These are phyloP conservation scores for Papilio polytes DNA, from an alignment of 1,140 invertebrate genomes.

Conservation along the genomic window DNA sequence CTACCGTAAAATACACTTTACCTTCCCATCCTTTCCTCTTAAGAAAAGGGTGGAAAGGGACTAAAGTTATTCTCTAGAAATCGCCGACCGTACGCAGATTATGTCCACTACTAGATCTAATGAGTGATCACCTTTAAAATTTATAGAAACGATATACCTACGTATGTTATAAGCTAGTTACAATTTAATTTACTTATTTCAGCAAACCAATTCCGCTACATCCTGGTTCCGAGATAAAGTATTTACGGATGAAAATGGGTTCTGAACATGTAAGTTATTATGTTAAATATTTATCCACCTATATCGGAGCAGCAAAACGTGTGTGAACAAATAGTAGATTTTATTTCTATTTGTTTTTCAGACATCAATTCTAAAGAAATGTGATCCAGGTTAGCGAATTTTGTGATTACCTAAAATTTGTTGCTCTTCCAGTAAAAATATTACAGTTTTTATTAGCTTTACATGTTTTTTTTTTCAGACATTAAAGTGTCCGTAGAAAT, in stretches of 20 bases:
- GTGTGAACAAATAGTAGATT: background rate
- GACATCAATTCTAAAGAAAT: conserved; percentile 41
- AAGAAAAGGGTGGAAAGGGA: too few species aligned
- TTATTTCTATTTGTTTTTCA: conserved; percentile 4
- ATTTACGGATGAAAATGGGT: background rate
- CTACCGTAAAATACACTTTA: too few species aligned
- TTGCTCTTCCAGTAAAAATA: background rate
- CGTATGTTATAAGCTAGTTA: background rate
- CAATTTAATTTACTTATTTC: background rate
- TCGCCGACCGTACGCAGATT: too few species aligned
- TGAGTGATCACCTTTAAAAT: background rate
- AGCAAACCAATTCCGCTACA: conserved; percentile 8
- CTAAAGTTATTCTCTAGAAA: too few species aligned
- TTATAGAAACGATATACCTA: background rate
- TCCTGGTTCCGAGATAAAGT: conserved; percentile 11
- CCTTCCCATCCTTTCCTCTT: too few species aligned
- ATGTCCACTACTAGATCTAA: background rate
- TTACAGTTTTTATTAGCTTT: background rate
- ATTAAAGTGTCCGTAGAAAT: conserved; percentile 53
- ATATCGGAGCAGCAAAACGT: background rate
- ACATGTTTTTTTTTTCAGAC: conserved; percentile 45
- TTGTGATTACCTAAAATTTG: background rate
- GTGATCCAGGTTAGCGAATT: conserved; percentile 46
- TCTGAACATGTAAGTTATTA: conserved; percentile 4
- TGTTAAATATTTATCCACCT: background rate